A percentile compares a stretch with the other conserved stretches of the same genome.
These are phyloP conservation scores for Archocentrus centrarchus DNA, from an alignment of 2,113 vertebrate species.

Conservation along the genomic window DNA sequence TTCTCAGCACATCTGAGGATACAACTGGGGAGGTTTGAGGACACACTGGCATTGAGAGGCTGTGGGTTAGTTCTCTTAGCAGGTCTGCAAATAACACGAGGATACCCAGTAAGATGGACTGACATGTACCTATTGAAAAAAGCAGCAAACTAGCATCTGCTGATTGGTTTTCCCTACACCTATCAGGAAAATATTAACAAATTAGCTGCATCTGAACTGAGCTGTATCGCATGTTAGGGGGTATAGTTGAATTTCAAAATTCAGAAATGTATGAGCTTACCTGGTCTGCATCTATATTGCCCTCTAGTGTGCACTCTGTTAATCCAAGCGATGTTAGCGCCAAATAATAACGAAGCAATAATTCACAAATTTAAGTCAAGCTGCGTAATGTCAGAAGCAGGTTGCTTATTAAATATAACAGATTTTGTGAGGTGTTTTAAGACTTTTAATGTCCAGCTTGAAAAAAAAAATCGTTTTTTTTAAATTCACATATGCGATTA, in stretches of 20 bases:
- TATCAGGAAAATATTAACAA: neutral
- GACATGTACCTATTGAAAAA: neutral
- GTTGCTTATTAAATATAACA: neutral
- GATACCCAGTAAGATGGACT: neutral
- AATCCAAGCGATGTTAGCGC: neutral
- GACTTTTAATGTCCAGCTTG: neutral
- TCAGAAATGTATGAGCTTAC: neutral
- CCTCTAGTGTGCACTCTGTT: neutral
- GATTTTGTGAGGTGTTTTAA: neutral
- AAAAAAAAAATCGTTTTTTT: neutral
- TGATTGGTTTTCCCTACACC: neutral
- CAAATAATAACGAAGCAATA: neutral
- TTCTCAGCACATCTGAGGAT: neutral
- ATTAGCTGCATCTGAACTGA: neutral
- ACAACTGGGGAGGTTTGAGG: neutral
- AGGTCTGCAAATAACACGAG: neutral
- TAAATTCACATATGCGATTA: neutral
- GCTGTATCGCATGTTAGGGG: neutral
- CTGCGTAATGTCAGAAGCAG: neutral
- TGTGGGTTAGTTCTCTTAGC: neutral
- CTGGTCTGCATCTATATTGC: neutral
- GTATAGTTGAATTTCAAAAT: neutral
- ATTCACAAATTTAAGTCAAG: neutral
- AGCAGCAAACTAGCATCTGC: neutral
- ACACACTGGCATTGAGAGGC: neutral